Percentiles rank a stretch among this genome's conserved stretches.
These are phyloP conservation scores for Leptinotarsa undecemlineata DNA, from an alignment of 1,140 invertebrate species.

Conservation along the genomic window DNA sequence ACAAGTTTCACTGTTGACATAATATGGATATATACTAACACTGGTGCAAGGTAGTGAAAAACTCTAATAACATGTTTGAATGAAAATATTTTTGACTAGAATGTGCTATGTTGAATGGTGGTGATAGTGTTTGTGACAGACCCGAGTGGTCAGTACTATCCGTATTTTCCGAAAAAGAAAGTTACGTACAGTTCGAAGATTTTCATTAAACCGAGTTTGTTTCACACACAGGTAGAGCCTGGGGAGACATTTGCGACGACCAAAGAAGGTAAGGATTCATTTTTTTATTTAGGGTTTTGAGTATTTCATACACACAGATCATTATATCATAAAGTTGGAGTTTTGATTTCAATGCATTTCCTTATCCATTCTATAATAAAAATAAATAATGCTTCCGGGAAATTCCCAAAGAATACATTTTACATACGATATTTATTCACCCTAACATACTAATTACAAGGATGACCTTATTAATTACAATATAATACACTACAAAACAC, in stretches of 20 bases:
- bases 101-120: slow-evolving; percentile 55
- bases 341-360: too few species aligned
- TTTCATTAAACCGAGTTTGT: slow-evolving; percentile 50
- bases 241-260: slow-evolving; percentile 53
- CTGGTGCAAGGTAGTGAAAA: background rate
- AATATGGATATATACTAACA: background rate
- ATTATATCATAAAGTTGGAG: too few species aligned
- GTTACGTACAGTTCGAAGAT: slow-evolving; percentile 51
- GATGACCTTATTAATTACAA: too few species aligned
- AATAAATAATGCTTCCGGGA: too few species aligned
- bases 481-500: too few species aligned
- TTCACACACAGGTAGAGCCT: slow-evolving; percentile 50
- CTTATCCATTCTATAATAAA: too few species aligned
- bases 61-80: background rate
- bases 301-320: too few species aligned
- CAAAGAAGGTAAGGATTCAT: slow-evolving; percentile 52
- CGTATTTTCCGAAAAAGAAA: slow-evolving; percentile 34
- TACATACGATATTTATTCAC: too few species aligned
- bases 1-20: background rate
- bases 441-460: too few species aligned
- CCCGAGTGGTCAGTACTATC: slow-evolving; percentile 46
- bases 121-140: slow-evolving; percentile 53
- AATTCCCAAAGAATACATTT: too few species aligned
- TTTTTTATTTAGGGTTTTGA: background rate
- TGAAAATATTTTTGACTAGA: slow-evolving; percentile 33